Evolutionary conservation across 2,888 invertebrate species (phyloP).

Genomic region (Drosophila kanekoi): DNA sequence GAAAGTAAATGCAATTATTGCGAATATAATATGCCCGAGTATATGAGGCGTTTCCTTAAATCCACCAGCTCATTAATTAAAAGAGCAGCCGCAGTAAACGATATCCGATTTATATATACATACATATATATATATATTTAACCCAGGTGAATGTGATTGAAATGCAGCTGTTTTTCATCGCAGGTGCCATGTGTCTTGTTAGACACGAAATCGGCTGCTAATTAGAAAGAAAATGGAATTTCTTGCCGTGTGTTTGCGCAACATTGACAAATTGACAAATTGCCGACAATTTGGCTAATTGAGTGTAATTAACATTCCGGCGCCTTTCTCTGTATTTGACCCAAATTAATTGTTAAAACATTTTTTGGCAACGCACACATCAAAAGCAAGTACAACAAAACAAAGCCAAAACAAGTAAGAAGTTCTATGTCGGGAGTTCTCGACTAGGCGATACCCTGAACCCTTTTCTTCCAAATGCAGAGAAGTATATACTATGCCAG

Average conservation of each 20-base stretch:
- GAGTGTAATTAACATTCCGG: conserved; percentile 72
- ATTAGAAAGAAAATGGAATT: conserved; percentile 47
- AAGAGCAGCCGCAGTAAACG: background rate
- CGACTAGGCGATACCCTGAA: no score
- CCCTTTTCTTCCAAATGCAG: no score
- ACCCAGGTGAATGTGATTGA: conserved; percentile 25
- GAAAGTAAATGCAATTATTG: background rate
- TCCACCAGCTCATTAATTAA: conserved; percentile 12
- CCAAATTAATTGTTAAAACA: conserved; percentile 70
- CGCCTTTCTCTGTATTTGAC: conserved; percentile 45
- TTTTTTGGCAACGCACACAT: conserved; percentile 43
- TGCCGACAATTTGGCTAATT: conserved; percentile 75
- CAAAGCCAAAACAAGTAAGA: background rate
- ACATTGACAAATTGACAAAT: conserved; percentile 65
- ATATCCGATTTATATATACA: background rate
- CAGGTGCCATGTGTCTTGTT: conserved; percentile 3
- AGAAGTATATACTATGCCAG: no score
- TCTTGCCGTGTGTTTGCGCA: conserved; percentile 28
- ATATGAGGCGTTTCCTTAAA: conserved; percentile 13
- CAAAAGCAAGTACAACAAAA: conserved; percentile 41
- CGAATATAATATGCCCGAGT: background rate
- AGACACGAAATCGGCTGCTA: conserved; percentile 35
- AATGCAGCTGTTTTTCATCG: background rate
- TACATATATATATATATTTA: background rate
- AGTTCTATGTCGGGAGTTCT: no score